A percentile compares a stretch with the other conserved stretches of the same genome.
Evolutionary conservation across 2,113 vertebrate species (phyloP).

Genomic region (Equus przewalskii): DNA sequence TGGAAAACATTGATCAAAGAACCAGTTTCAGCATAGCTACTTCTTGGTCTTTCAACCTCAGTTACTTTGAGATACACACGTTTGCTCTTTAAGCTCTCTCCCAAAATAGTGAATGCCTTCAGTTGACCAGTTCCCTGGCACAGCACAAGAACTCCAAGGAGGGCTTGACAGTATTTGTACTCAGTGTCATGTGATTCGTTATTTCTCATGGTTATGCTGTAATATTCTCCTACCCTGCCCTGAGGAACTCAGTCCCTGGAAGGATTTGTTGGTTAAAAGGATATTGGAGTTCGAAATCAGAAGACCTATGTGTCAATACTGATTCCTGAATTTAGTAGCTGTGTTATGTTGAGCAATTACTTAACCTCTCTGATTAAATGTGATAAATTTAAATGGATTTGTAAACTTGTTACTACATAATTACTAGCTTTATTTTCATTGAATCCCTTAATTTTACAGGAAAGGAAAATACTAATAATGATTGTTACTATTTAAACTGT

Average conservation of each 20-base stretch:
- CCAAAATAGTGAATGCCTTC: background rate
- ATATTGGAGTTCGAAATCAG: background rate
- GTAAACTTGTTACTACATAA: background rate
- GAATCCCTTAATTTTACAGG: background rate
- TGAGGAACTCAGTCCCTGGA: background rate
- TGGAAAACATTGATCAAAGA: background rate
- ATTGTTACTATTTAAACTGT: background rate
- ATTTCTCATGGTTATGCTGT: background rate
- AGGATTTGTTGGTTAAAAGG: background rate
- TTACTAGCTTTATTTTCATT: background rate
- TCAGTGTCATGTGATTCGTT: background rate
- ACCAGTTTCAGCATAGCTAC: background rate
- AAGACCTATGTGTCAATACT: background rate
- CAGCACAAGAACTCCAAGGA: background rate
- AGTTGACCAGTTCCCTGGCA: background rate
- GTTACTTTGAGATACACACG: background rate
- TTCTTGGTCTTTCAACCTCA: background rate
- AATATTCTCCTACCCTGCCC: background rate
- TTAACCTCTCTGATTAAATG: slow-evolving; percentile 18
- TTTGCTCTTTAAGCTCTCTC: background rate
- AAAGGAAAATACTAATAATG: background rate
- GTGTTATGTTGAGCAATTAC: background rate
- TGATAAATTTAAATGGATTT: background rate
- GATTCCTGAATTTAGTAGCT: background rate
- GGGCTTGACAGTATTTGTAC: background rate